Base-by-base conservation (phyloP, 2,888 invertebrate genomes). In the Dione juno region DNA sequence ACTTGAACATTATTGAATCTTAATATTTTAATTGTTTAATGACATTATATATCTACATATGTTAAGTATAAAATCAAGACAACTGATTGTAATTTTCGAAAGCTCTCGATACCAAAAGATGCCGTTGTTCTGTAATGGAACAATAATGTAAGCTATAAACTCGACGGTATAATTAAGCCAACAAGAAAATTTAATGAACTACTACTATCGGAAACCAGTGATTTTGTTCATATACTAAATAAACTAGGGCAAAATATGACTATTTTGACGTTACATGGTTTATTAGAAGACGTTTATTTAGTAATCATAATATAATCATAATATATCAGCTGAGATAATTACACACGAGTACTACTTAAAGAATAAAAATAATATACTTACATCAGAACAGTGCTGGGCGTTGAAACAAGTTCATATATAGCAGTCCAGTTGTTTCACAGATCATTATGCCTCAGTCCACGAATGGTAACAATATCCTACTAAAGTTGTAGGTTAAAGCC, bases 81-180 rank as follows among this genome's bases (percentile, higher is more conserved):
- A 45, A 59, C 21, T 21, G 28, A 28, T 45, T 45, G n/a, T 45
- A 61, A 61, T 43, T 45, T 45, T 61, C 45, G 61, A 61, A 61
- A 61, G 61, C 45, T 61, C 61, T 61, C n/a, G 16, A 45, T 61
- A 61, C 61, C 45, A 61, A 61, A 52, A 64, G 50, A 40, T 50
- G 50, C 64, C 64, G 64, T 64, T 64, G 64, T 50, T 52, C 48
- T 64, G 50, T 64, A 64, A 64, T 64, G 64, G 64, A 52, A 64
- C 64, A 64, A 64, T 64, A 64, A 64, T 52, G 52, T 64, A 52
- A 64, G 64, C 40, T 64, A 64, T 64, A 64, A 64, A 64, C 52
- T 64, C 50, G 64, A 64, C 52, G 19, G 50, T 50, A 52, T 52
- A 64, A 64, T 64, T 64, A 64, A 64, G 64, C 48, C 50, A 52